Base-by-base conservation (phyloP, 1,140 invertebrate species). In the Popillia japonica region DNA sequence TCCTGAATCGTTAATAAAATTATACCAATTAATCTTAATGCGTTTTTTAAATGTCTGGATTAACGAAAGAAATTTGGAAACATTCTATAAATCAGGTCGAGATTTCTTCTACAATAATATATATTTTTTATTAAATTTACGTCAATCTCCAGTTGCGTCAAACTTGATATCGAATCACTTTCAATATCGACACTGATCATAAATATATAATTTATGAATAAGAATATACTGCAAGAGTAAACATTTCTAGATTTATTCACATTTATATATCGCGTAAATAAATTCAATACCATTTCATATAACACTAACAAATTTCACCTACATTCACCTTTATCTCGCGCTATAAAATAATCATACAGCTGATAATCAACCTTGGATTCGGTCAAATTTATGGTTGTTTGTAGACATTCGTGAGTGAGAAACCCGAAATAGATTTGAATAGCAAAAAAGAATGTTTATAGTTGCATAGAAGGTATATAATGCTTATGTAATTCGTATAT, bases 231-330 rank as follows among this genome's bases (percentile, higher is more conserved):
- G 48, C 17, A 3, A 55, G n/a, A 14, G 48, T 55, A 17, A n/a
- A 17, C 14, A 55, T 55, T n/a, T 17, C 9, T 55, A 44, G 9
- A 44, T 34, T 34, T 34, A 34, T 34, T 4, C 7, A 44, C 7
- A 9, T 44, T 44, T 1, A 10, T 1, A 10, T 14, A n/a, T 17
- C 17, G 1, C 11, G 14, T 55, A 55, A 55, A 4, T 55, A 55
- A 55, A n/a, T 14, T n/a, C 3, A 17, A 55, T n/a, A 14, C 14
- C 1, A 55, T 55, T 55, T 55, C 48, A n/a, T 55, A n/a, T 55
- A 17, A 55, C 14, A 55, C 9, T n/a, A 44, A 55, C 48, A 55
- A 55, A 55, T 55, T 55, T 55, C 48, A 55, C 48, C 48, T n/a
- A 55, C 14, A 55, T 55, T 55, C 17, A n/a, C 14, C 3, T 34